Evolutionary conservation across 1,140 invertebrate genomes (phyloP).

Genomic region (Aporrectodea caliginosa): DNA sequence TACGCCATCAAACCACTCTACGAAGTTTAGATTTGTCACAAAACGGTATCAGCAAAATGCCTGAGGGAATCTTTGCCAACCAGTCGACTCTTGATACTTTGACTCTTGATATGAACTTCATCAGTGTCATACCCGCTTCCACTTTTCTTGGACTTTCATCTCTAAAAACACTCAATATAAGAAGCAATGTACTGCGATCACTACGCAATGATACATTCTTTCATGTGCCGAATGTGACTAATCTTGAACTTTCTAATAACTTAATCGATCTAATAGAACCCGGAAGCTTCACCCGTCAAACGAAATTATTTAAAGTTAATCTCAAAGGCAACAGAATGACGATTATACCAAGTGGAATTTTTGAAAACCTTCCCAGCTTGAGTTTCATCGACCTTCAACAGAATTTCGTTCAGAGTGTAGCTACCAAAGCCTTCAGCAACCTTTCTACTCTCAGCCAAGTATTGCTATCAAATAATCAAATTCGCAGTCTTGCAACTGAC

Average conservation of each 20-base stretch:
- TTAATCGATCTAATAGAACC: neutral
- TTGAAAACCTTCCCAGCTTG: neutral
- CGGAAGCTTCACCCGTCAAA: neutral
- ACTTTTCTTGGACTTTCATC: neutral
- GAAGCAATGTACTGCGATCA: neutral
- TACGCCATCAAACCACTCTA: neutral
- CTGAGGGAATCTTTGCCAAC: neutral
- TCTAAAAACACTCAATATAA: neutral
- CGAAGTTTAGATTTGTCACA: neutral
- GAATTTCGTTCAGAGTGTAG: neutral
- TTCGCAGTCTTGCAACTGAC: neutral
- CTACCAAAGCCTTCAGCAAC: neutral
- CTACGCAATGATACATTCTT: neutral
- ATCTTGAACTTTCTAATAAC: neutral
- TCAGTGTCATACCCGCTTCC: neutral
- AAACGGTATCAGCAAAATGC: neutral
- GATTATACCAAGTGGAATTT: neutral
- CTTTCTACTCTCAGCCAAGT: neutral
- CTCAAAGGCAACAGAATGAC: neutral
- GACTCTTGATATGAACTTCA: neutral
- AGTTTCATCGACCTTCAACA: neutral
- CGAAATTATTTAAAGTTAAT: neutral
- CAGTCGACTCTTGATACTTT: neutral
- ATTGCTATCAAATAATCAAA: neutral
- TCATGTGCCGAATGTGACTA: neutral